Evolutionary conservation across 2,113 vertebrate genomes (phyloP).

Genomic region (Labrus mixtus): DNA sequence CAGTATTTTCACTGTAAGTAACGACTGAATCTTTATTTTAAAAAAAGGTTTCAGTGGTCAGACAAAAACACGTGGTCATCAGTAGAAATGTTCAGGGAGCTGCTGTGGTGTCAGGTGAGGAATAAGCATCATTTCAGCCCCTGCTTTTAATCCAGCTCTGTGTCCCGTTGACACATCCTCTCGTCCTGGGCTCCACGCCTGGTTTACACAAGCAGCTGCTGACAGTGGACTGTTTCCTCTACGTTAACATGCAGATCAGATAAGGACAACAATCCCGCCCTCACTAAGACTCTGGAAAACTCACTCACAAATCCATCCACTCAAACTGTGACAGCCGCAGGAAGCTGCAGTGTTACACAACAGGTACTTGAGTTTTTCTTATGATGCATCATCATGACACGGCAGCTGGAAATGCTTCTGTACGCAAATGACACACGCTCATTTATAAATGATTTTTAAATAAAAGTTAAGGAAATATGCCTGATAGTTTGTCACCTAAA

Average conservation of each 20-base stretch:
- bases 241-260: slow-evolving; percentile 71
- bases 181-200: slow-evolving; percentile 29
- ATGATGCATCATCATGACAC: neutral
- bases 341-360: slow-evolving; percentile 42
- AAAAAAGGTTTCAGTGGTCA: no score
- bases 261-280: slow-evolving; percentile 67
- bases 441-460: no score
- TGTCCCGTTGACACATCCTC: slow-evolving; percentile 51
- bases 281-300: slow-evolving; percentile 54
- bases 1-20: no score
- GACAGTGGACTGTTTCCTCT: slow-evolving; percentile 58
- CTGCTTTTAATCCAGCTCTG: slow-evolving; percentile 3
- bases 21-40: no score
- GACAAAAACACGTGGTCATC: no score
- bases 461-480: no score
- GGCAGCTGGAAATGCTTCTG: neutral
- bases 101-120: neutral
- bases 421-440: no score
- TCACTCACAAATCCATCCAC: slow-evolving; percentile 49
- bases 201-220: slow-evolving; percentile 64
- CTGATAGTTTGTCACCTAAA: no score
- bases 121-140: neutral
- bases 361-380: neutral
- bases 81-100: neutral
- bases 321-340: slow-evolving; percentile 52